phyloP scores from a whole-genome alignment of 1,140 invertebrate species.

The Colletes latitarsis region DNA sequence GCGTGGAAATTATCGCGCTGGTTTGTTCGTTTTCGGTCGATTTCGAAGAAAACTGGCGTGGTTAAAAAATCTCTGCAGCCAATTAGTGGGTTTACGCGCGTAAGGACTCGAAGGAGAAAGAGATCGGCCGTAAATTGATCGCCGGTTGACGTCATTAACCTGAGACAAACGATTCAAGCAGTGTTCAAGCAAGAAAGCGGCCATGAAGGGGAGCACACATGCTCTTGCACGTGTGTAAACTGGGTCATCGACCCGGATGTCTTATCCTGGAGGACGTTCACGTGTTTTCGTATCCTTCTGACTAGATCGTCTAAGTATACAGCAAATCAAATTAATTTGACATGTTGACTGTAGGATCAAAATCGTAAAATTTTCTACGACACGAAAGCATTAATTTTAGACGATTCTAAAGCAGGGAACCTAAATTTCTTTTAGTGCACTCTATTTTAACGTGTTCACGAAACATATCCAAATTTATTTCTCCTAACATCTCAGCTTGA shows the following conservation, averaged over 20 bases:
- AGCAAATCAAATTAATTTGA: too few relatives aligned
- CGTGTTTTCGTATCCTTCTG: constrained; percentile 3
- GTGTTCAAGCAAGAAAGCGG: not conserved
- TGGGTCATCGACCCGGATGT: constrained; percentile 40
- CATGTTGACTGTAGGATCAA: too few relatives aligned
- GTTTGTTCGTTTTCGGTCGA: not conserved
- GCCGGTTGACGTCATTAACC: constrained; percentile 11
- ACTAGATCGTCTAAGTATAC: constrained; percentile 8
- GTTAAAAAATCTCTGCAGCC: not conserved
- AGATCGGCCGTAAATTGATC: constrained; percentile 29
- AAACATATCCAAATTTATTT: too few relatives aligned
- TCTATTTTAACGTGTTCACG: too few relatives aligned
- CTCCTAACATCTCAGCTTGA: too few relatives aligned
- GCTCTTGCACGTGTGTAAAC: constrained; percentile 15
- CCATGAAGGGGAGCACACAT: not conserved
- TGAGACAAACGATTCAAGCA: constrained; percentile 10
- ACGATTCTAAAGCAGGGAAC: too few relatives aligned
- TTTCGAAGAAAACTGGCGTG: not conserved
- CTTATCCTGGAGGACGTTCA: constrained; percentile 30
- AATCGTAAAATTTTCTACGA: too few relatives aligned
- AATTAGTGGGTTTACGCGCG: not conserved
- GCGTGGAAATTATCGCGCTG: not conserved
- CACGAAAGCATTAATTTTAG: too few relatives aligned
- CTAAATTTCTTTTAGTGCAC: too few relatives aligned
- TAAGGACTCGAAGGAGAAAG: constrained; percentile 11